These are phyloP conservation scores for Apotomis capreana DNA, from an alignment of 2,888 invertebrate genomes.

Conservation along the genomic window DNA sequence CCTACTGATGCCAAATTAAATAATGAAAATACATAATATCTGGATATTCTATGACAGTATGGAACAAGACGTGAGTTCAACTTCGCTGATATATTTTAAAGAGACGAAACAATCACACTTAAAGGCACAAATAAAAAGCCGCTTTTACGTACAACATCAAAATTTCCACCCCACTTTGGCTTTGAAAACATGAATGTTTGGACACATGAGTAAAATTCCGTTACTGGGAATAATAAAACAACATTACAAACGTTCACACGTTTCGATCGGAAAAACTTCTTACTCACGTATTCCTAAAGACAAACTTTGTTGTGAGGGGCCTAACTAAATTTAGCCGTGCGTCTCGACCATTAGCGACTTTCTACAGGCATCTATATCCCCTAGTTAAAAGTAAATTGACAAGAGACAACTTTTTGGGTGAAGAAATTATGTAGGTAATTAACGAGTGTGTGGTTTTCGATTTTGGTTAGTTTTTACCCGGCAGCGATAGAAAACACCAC, in stretches of 20 bases:
- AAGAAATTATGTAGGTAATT: too few relatives aligned
- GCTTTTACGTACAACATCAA: background rate
- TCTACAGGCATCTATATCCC: conserved; percentile 25
- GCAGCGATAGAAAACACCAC: too few relatives aligned
- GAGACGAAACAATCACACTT: too few relatives aligned
- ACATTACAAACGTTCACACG: conserved; percentile 43
- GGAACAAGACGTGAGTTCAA: too few relatives aligned
- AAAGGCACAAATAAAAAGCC: too few relatives aligned
- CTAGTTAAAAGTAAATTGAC: conserved; percentile 23
- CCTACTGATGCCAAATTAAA: too few relatives aligned
- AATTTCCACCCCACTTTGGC: background rate
- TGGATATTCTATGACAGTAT: too few relatives aligned
- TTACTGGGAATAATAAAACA: conserved; percentile 31
- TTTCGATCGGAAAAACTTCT: conserved; percentile 45
- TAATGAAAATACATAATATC: too few relatives aligned
- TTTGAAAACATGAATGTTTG: conserved; percentile 25
- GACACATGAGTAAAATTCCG: conserved; percentile 31
- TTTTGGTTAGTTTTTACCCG: too few relatives aligned
- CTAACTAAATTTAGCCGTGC: conserved; percentile 47
- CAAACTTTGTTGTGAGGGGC: conserved; percentile 42
- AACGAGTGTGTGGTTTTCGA: too few relatives aligned
- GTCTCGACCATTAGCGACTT: conserved; percentile 45
- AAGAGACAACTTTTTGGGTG: conserved; percentile 8
- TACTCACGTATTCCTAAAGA: conserved; percentile 44
- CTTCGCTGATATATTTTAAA: too few relatives aligned